phyloP scores from a whole-genome alignment of 2,113 vertebrate genomes.

The Ailuropoda melanoleuca region DNA sequence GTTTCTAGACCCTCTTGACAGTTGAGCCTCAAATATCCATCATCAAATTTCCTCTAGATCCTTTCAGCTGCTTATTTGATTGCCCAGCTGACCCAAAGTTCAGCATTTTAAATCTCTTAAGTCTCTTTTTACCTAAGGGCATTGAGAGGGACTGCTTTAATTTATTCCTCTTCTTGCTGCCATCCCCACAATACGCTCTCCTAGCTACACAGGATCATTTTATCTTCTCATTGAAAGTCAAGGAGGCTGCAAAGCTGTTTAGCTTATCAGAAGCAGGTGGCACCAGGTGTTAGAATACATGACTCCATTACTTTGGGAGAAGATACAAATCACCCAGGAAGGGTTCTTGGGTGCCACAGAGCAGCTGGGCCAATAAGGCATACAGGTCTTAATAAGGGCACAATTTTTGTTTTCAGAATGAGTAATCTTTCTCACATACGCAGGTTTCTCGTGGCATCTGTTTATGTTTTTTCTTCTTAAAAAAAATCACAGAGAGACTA shows the following conservation, averaged over 20 bases:
- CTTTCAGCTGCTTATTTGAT: slow-evolving; percentile 65
- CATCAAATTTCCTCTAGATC: slow-evolving; percentile 61
- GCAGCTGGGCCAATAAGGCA: slow-evolving; percentile 52
- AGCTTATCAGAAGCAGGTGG: slow-evolving; percentile 60
- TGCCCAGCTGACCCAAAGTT: slow-evolving; percentile 69
- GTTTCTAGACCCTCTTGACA: slow-evolving; percentile 59
- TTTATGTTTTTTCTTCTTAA: slow-evolving; percentile 15
- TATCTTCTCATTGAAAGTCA: slow-evolving; percentile 70
- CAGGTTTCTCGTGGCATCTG: slow-evolving; percentile 41
- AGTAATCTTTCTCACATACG: slow-evolving; percentile 50
- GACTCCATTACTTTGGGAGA: slow-evolving; percentile 38
- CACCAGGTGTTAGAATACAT: slow-evolving; percentile 55
- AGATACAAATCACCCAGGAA: slow-evolving; percentile 60
- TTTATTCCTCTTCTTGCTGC: slow-evolving; percentile 61
- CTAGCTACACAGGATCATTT: slow-evolving; percentile 15
- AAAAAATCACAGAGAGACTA: neutral
- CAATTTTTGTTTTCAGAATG: slow-evolving; percentile 41
- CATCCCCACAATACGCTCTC: slow-evolving; percentile 23
- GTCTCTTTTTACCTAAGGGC: slow-evolving; percentile 67
- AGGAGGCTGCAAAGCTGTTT: slow-evolving; percentile 54
- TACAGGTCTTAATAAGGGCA: slow-evolving; percentile 17
- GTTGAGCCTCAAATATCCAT: slow-evolving; percentile 55
- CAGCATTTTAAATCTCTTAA: slow-evolving; percentile 71
- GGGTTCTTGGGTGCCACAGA: neutral
- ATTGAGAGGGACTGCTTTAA: slow-evolving; percentile 47